Base-by-base conservation (phyloP, 2,797 vertebrate genomes). In the Ceryle rudis region DNA sequence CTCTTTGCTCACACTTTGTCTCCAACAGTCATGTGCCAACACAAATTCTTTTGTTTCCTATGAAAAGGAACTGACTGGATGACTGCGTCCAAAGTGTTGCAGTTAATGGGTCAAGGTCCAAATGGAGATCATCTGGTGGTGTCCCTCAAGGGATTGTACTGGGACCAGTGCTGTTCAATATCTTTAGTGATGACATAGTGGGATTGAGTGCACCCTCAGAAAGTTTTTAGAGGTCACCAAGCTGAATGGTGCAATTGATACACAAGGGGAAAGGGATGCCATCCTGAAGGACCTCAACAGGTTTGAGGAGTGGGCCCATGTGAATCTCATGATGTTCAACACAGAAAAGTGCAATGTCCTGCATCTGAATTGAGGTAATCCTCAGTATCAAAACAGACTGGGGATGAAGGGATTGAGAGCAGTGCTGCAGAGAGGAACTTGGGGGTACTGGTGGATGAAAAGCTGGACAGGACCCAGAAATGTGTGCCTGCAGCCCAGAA, bases 11-110 rank as follows among this genome's bases (percentile, higher is more conserved):
- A 33, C 12, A 35, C 22, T 29, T 28, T 72, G 28, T 44, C 54
- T 61, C 51, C 23, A 35, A 39, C 39, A 35, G 29, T 35, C 70
- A 28, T 18, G 25, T 33, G 29, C 10, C 22, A 62, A 5, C 26
- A 71, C 9, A 13, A 54, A 46, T n/a, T 14, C 0, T 3, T 23
- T n/a, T 2, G 0, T 9, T 81, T n/a, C 44, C 54, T 33, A 11
- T 8, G 11, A 62, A 41, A 51, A 79, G 35, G 20, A 42, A 55
- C 35, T 16, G 14, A 18, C 29, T 78, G 71, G 35, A 42, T 15
- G 22, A 25, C 37, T 1, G 0, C 0, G 0, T 49, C 61, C 52
- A 29, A 71, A 58, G 28, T 8, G 66, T 15, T 42, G 41, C 6
- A 35, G 46, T 13, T 65, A 70, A 2, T 2, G 10, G 25, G 15